Base-by-base conservation (phyloP, 2,113 vertebrate species). In the Cranoglanis bouderius region DNA sequence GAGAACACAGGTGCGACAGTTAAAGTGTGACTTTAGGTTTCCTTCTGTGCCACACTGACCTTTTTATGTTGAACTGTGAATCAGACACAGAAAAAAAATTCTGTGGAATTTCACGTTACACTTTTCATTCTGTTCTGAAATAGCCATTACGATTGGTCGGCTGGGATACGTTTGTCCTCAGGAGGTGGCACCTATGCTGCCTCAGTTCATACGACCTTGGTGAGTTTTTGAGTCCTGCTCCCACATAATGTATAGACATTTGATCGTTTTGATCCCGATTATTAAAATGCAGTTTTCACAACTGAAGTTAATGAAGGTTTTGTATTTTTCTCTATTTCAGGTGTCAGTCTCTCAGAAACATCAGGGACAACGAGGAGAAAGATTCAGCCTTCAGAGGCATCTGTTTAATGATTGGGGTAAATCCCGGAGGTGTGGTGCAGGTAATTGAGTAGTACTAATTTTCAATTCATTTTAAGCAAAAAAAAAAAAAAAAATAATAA, bases 361-460 rank as follows among this genome's bases (percentile, higher is more conserved):
- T 99, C 92, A 93, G 98, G 53, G 98, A 99, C 94, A 99, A 99
- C 0, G 98, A 98, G 84, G 98, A 99, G 94, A 99, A 99, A 91
- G 98, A 98, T 90, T 98, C 97, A 0, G 98, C 98, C 29, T 98
- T 98, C 94, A 96, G 98, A 0, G 98, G 98, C 80, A 98, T 98
- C 93, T 98, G 98, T 85, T 97, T 98, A 94, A 99, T 98, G 98
- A 98, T 98, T 4, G 97, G 98, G 0, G 98, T 97, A 85, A 99
- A 98, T 91, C 98, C 98, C 0, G 97, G 97, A 19, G 98, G 97
- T 0, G 98, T 98, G 0, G 97, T 99, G 88, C 98, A 99, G 97
- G 98, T 98, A 89, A 91, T 87, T 9, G 1, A 40, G 35, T 35
- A 32, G 5, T 1, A 40, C 29, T 38, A 35, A 24, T 51, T 77